Conservation (phyloP, 2,113 vertebrate species). For the Apus apus region DNA sequence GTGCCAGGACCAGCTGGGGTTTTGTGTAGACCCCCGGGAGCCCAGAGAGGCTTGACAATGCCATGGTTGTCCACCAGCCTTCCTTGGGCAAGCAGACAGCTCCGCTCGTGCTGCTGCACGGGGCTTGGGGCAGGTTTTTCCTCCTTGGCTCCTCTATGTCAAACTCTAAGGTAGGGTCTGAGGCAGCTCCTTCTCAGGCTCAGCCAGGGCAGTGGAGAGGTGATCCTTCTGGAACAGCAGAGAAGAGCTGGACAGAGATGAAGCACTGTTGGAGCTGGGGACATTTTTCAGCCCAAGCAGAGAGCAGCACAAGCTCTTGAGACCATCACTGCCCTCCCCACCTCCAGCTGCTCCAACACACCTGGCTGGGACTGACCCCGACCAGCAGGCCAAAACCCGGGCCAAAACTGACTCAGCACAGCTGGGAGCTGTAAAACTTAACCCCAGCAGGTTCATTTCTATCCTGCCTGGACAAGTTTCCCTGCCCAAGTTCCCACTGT, state of each 20-base stretch:
- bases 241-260: neutral
- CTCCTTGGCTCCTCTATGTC: neutral
- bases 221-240: neutral
- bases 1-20: neutral
- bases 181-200: neutral
- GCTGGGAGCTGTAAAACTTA: neutral
- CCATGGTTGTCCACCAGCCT: neutral
- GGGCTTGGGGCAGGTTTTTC: neutral
- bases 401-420: neutral
- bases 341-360: neutral
- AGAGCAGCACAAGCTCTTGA: neutral
- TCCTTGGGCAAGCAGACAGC: neutral
- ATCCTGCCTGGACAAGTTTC: neutral
- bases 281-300: neutral
- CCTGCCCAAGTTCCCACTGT: neutral
- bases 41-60: neutral
- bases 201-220: neutral
- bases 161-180: neutral
- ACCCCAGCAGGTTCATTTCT: neutral
- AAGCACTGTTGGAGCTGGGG: neutral
- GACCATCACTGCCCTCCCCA: neutral
- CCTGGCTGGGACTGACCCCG: neutral
- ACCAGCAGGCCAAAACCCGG: fast-evolving
- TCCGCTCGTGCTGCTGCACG: neutral
- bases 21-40: neutral